phyloP scores from a whole-genome alignment of 2,797 vertebrate species.

The Gallinago solitaria region DNA sequence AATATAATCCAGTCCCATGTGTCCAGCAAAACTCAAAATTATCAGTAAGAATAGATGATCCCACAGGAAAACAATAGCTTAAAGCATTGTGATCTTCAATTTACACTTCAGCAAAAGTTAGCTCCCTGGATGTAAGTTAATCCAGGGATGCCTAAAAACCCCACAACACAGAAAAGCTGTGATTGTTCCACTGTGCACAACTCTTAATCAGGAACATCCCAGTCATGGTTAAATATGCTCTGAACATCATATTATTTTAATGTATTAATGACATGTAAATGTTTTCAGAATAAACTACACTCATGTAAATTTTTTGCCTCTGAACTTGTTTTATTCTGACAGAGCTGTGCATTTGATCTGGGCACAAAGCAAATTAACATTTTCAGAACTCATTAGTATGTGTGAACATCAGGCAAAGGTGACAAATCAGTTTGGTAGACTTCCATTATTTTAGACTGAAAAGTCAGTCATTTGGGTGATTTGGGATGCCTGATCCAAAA shows the following conservation, averaged over 20 bases:
- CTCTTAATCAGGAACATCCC: neutral
- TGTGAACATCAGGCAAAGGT: slow-evolving; percentile 37
- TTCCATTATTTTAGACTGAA: slow-evolving; percentile 17
- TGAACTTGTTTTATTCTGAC: slow-evolving; percentile 48
- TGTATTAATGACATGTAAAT: slow-evolving; percentile 68
- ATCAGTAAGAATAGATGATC: neutral
- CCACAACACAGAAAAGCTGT: neutral
- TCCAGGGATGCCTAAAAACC: neutral
- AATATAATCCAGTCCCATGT: neutral
- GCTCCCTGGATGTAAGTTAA: neutral
- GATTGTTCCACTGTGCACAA: neutral
- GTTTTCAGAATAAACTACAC: slow-evolving; percentile 52
- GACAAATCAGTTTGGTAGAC: slow-evolving; percentile 45
- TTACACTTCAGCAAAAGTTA: neutral
- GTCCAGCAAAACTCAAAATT: neutral
- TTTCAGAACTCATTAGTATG: slow-evolving; percentile 59
- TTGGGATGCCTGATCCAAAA: neutral
- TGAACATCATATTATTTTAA: slow-evolving; percentile 54
- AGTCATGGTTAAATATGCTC: neutral
- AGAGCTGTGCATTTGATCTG: slow-evolving; percentile 47
- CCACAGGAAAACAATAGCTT: neutral
- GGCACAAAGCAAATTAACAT: slow-evolving; percentile 62
- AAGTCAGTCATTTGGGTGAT: neutral
- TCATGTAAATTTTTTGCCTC: slow-evolving; percentile 61
- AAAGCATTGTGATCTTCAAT: neutral